These are phyloP conservation scores for Malacosoma neustria DNA, from an alignment of 2,888 invertebrate genomes.

Conservation along the genomic window DNA sequence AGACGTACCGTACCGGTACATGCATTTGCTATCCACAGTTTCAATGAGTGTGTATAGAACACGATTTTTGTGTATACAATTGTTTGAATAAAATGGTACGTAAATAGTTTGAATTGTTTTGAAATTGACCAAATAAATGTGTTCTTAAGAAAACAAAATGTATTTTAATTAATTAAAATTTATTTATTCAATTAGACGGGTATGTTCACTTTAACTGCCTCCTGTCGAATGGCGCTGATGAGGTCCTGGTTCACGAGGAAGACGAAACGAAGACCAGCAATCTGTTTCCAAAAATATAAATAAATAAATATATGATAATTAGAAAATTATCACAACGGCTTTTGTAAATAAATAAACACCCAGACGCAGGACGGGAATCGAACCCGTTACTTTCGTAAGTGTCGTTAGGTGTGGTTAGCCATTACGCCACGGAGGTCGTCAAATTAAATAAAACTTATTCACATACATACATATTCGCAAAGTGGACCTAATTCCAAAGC, in stretches of 20 bases:
- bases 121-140: conserved; percentile 73
- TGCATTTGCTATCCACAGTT: conserved; percentile 21
- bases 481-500: too few relatives aligned
- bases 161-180: conserved; percentile 24
- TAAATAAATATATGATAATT: not conserved
- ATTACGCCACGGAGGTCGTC: too few relatives aligned
- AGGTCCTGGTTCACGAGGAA: conserved; percentile 95
- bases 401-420: too few relatives aligned
- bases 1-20: conserved; percentile 28
- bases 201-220: conserved; percentile 86
- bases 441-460: too few relatives aligned
- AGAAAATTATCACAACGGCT: too few relatives aligned
- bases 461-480: too few relatives aligned
- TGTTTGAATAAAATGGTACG: conserved; percentile 47
- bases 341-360: too few relatives aligned
- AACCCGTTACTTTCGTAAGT: too few relatives aligned
- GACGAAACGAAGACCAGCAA: conserved; percentile 92
- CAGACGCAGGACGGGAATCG: too few relatives aligned
- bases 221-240: conserved; percentile 90
- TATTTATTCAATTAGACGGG: conserved; percentile 39
- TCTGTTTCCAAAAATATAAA: conserved; percentile 58
- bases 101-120: conserved; percentile 51
- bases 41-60: conserved; percentile 10
- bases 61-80: conserved; percentile 28
- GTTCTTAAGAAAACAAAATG: conserved; percentile 56